A percentile compares a stretch with the other conserved stretches of the same genome.
These are phyloP conservation scores for Meloidogyne floridensis DNA, from an alignment of 1,140 invertebrate species.

Conservation along the genomic window DNA sequence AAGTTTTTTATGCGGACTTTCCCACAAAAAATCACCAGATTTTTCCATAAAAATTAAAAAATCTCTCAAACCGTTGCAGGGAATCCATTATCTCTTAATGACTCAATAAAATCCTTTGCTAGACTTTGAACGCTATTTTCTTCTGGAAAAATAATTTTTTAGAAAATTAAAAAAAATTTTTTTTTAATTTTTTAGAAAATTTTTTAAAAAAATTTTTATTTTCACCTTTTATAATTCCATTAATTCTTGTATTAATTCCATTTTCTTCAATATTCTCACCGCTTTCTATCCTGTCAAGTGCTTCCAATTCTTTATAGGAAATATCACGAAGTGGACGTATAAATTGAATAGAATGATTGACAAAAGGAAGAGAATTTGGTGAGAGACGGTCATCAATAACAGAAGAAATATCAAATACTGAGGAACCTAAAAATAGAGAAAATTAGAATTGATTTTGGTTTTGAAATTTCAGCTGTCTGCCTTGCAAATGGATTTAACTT, in stretches of 20 bases:
- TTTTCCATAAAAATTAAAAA: neutral
- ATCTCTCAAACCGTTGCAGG: neutral
- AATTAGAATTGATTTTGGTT: no score
- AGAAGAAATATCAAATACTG: conserved; percentile 15
- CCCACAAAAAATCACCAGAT: no score
- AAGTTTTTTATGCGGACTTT: no score
- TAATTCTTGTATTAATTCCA: neutral
- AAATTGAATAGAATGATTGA: conserved; percentile 10
- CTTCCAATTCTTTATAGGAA: neutral
- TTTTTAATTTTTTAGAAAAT: no score
- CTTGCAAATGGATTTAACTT: no score
- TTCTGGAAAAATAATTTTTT: neutral
- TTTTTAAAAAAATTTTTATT: no score
- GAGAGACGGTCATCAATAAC: neutral
- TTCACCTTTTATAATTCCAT: neutral
- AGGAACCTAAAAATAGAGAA: neutral
- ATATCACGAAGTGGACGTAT: conserved; percentile 22
- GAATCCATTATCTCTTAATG: conserved; percentile 13
- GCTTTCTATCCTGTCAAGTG: neutral
- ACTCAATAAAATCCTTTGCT: conserved; percentile 16
- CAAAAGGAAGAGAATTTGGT: neutral
- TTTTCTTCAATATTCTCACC: neutral
- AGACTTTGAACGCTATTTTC: conserved; percentile 8
- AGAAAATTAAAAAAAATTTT: no score
- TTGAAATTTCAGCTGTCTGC: no score